Base-by-base conservation (phyloP, 2,888 invertebrate species). In the Himalopsyche anomala region DNA sequence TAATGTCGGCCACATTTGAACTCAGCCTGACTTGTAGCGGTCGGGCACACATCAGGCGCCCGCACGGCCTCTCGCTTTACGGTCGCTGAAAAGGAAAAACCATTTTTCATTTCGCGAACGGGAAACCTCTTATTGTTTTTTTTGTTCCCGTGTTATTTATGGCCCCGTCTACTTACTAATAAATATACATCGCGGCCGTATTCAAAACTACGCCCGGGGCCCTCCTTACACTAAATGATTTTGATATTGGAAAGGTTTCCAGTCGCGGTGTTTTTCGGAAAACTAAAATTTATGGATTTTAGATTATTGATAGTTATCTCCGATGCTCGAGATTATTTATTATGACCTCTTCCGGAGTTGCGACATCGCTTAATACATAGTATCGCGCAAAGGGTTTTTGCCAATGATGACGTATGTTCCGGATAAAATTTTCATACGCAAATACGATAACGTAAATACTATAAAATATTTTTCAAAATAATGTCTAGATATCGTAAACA, bases 41-140 rank as follows among this genome's bases (percentile, higher is more conserved):
- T 62, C 62, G 62, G 12, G 19, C 19, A 19, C 62, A 62, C 62
- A 19, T 62, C 28, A 62, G 62, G 62, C 62, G 15, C 62, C 28
- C 62, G 19, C 19, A 62, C 62, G 19, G 62, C 28, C 15, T 51
- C 51, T 12, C 4, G 15, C 51, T 51, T 15, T 15, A 15, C 51
- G 51, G 51, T 51, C 62, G 62, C 62, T 62, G 62, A 62, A 62
- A 80, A 80, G 80, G 80, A 80, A 80, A 80, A 40, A 15, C 42
- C 80, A 80, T 80, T 80, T 80, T 80, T 80, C 80, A 80, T 80
- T 80, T 80, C 42, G 42, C 80, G 80, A n/a, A 80, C 40, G 40
- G 40, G 80, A 80, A 80, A 80, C 80, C 80, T 36, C 80, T 80
- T 80, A 80, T 80, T 80, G 80, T 80, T 80, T 80, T 80, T n/a